Percentiles rank a stretch among this genome's conserved stretches.
phyloP scores from a whole-genome alignment of 2,113 vertebrate species.

The Bos javanicus region DNA sequence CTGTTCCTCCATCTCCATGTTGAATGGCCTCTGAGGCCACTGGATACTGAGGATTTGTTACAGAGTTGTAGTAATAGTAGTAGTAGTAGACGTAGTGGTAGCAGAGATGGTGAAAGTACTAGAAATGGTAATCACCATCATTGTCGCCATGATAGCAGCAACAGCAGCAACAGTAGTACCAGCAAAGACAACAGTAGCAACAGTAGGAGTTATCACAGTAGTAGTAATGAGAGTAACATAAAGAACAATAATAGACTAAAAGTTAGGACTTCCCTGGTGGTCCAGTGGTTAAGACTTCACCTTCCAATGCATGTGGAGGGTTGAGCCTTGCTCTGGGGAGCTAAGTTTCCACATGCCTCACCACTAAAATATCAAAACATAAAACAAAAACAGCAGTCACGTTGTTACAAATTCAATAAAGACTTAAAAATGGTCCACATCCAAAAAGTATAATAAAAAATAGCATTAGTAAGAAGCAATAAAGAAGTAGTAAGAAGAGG shows the following conservation, averaged over 20 bases:
- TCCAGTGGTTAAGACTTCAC: neutral
- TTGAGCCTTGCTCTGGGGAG: neutral
- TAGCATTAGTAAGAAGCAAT: neutral
- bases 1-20: neutral
- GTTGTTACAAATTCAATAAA: neutral
- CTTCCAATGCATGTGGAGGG: neutral
- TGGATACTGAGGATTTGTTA: accelerated
- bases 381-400: neutral
- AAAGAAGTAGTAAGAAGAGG: neutral
- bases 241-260: neutral
- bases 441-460: neutral
- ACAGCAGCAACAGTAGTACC: accelerated
- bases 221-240: accelerated
- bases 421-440: neutral
- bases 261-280: neutral
- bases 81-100: accelerated
- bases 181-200: accelerated
- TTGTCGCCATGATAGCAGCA: accelerated
- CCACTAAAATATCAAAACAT: neutral
- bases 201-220: neutral
- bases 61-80: accelerated
- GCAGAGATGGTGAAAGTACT: accelerated
- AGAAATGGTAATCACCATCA: accelerated
- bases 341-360: neutral
- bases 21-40: neutral